Evolutionary conservation across 2,797 vertebrate genomes (phyloP).

Genomic region (Oophaga sylvatica): DNA sequence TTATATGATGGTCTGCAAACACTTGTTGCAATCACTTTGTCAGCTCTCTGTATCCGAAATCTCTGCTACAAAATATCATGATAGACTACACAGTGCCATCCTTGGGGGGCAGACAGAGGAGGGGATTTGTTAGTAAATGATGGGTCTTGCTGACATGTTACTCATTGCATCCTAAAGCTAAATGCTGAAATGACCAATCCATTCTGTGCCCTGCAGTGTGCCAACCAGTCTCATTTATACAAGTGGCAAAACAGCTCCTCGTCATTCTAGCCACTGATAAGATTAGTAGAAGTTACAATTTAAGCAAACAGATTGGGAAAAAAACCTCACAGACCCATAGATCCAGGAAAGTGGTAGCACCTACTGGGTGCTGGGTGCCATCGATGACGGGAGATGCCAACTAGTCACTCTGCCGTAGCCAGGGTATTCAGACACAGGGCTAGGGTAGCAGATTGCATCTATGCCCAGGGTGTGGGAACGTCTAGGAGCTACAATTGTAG

Average conservation of each 20-base stretch:
- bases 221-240: neutral
- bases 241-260: neutral
- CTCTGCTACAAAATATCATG: neutral
- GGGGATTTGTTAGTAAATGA: neutral
- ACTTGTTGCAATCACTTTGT: neutral
- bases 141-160: neutral
- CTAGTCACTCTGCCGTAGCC: neutral
- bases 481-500: neutral
- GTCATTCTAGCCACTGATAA: slow-evolving; percentile 42
- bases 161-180: slow-evolving; percentile 6
- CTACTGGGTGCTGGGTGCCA: neutral
- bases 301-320: neutral
- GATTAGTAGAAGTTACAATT: slow-evolving; percentile 40
- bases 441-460: neutral
- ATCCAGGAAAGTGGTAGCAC: too few species aligned
- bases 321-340: neutral
- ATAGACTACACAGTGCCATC: neutral
- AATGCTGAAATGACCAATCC: neutral
- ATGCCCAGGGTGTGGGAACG: neutral
- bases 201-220: neutral
- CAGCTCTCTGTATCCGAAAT: neutral
- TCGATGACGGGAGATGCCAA: neutral
- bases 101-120: neutral
- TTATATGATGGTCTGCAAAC: neutral
- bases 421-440: neutral